Percentiles rank a stretch among this genome's conserved stretches.
phyloP scores from a whole-genome alignment of 2,888 invertebrate species.

The Mechanitis messenoides region DNA sequence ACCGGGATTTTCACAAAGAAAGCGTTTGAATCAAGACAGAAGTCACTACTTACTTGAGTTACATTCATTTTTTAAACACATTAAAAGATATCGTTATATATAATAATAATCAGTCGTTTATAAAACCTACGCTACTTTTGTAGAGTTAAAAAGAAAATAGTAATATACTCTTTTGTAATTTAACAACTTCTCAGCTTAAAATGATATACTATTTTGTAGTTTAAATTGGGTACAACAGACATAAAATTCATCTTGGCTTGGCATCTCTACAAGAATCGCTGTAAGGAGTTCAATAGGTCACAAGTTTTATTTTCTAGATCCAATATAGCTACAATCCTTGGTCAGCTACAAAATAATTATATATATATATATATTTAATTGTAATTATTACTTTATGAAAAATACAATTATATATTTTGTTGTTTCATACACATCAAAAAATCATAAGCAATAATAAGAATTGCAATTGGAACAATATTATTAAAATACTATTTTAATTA shows the following conservation, averaged over 20 bases:
- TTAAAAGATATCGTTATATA: too few species aligned
- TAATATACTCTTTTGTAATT: too few species aligned
- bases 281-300: constrained; percentile 6
- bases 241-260: constrained; percentile 6
- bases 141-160: too few species aligned
- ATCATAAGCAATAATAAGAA: too few species aligned
- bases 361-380: too few species aligned
- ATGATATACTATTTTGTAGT: neutral
- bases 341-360: neutral
- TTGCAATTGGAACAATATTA: too few species aligned
- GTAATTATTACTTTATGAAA: too few species aligned
- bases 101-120: too few species aligned
- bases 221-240: neutral
- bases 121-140: too few species aligned
- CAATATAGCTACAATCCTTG: neutral
- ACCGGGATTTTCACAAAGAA: neutral
- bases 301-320: neutral
- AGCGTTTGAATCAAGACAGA: neutral
- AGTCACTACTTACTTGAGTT: neutral
- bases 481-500: too few species aligned
- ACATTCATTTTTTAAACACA: neutral
- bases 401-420: too few species aligned
- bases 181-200: neutral
- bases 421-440: too few species aligned
- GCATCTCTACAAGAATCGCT: constrained; percentile 2